Evolutionary conservation across 1,140 invertebrate genomes (phyloP).

Genomic region (Cotesia typhae): DNA sequence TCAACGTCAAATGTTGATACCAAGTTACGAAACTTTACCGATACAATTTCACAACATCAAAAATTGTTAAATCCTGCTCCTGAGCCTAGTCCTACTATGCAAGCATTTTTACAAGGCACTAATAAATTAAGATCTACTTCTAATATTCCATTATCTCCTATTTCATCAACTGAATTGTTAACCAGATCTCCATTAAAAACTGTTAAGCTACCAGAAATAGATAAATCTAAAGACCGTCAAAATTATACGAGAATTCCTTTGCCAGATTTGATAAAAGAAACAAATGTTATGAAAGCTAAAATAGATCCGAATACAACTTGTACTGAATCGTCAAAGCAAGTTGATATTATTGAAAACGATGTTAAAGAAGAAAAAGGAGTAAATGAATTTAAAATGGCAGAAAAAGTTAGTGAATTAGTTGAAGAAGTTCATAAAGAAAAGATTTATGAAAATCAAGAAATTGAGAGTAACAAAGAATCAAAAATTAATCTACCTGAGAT

Average conservation of each 20-base stretch:
- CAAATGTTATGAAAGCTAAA: conserved; percentile 58
- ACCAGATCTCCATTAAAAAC: conserved; percentile 42
- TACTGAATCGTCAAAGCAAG: conserved; percentile 22
- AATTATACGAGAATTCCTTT: conserved; percentile 44
- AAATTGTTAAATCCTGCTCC: conserved; percentile 84
- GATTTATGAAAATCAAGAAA: conserved; percentile 17
- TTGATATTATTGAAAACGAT: conserved; percentile 15
- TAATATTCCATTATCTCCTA: conserved; percentile 53
- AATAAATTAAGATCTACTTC: conserved; percentile 57
- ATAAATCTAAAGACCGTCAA: conserved; percentile 31
- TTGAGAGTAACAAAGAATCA: conserved; percentile 46
- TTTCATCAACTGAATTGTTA: conserved; percentile 49
- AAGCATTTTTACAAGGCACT: conserved; percentile 72
- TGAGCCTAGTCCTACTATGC: conserved; percentile 78
- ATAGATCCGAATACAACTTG: conserved; percentile 40
- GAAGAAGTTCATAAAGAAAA: conserved; percentile 20
- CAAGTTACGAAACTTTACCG: conserved; percentile 82
- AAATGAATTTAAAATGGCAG: not conserved
- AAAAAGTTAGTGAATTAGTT: not conserved
- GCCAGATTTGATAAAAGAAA: conserved; percentile 62
- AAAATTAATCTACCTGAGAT: conserved; percentile 71
- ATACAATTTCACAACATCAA: conserved; percentile 88
- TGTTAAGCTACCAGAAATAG: conserved; percentile 20
- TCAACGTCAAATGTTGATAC: conserved; percentile 85
- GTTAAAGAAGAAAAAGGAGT: conserved; percentile 28